Percentiles rank a stretch among this genome's conserved stretches.
Evolutionary conservation across 2,113 vertebrate genomes (phyloP).

Genomic region (Theristicus caerulescens): DNA sequence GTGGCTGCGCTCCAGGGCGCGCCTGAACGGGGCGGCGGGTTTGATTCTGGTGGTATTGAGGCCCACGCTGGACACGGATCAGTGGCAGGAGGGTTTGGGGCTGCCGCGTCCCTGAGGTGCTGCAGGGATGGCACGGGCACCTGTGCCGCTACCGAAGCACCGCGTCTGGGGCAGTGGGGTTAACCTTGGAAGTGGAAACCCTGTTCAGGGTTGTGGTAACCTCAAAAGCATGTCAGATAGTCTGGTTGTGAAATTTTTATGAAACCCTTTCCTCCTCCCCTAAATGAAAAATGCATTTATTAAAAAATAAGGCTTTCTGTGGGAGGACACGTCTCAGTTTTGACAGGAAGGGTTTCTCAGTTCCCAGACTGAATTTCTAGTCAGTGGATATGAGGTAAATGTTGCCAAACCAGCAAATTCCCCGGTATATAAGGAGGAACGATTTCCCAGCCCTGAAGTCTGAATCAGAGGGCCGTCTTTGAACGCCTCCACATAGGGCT

Average conservation of each 20-base stretch:
- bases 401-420: neutral
- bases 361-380: neutral
- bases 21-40: fast-evolving
- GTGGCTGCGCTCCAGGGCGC: fast-evolving
- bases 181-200: fast-evolving
- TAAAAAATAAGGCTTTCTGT: neutral
- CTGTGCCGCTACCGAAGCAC: fast-evolving
- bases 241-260: fast-evolving
- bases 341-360: neutral
- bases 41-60: no score
- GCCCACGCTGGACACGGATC: fast-evolving
- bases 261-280: neutral
- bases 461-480: no score
- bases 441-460: neutral
- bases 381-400: neutral
- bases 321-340: fast-evolving
- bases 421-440: fast-evolving
- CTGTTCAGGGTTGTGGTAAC: fast-evolving
- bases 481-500: fast-evolving
- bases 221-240: no score
- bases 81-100: neutral
- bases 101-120: neutral
- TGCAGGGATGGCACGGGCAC: neutral
- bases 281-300: neutral
- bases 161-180: fast-evolving